Base-by-base conservation (phyloP, 2,113 vertebrate species). In the Oncorhynchus keta region DNA sequence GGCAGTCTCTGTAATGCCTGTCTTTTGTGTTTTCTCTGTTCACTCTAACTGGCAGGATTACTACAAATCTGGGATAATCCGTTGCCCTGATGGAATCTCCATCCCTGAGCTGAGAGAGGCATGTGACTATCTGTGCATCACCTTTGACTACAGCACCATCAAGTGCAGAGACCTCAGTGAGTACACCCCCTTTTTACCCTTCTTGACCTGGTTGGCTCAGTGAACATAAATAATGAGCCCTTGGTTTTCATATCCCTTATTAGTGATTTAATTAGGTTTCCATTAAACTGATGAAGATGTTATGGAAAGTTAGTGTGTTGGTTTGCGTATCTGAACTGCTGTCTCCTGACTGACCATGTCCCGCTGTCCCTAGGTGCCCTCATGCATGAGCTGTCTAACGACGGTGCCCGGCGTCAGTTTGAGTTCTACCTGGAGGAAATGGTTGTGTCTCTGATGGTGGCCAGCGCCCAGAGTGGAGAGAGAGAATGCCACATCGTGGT, bases 101-200 rank as follows among this genome's bases (percentile, higher is more conserved):
- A 98, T 99, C 91, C 98, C 98, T n/a, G 98, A 99, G 83, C 64
- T 99, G 86, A 95, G 97, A 90, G 97, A 99, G 93, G 97, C 97
- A 0, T 99, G 97, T 77, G 97, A 99, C 93, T 99, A 99, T 95
- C 97, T 99, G 86, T 99, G 98, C 93, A 99, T 99, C 93, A 97
- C 97, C 77, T 99, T 99, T 71, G 98, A 99, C 90, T 99, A 98
- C 81, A 97, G 97, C 91, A 99, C 97, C 85, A 99, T 99, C 90
- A 99, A 99, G 94, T 99, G 98, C 94, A 95, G 97, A 95, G 98
- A 99, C 93, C 96, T 99, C 70, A 98, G 98, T 99, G 93, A 99
- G 97, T 97, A 45, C 3, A 88, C 76, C 22, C 5, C 8, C 16
- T 55, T 55, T 55, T 55, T 18, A 5, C 51, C 51, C 12, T 55